Base-by-base conservation (phyloP, 2,797 vertebrate genomes). In the Sebastes cheni region DNA sequence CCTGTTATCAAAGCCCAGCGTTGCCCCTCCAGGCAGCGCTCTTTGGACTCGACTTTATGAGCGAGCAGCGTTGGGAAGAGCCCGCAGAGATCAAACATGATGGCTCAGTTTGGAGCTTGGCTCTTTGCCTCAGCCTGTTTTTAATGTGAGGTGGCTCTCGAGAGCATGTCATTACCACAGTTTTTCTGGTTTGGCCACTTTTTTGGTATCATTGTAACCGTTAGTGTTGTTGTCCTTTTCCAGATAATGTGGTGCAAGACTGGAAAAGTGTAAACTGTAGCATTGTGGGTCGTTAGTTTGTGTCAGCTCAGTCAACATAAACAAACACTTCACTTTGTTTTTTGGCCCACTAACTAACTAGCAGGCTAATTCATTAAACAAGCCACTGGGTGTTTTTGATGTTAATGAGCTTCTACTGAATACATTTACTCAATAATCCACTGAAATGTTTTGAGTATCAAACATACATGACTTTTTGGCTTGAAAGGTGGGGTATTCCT, bases 1-100 rank as follows among this genome's bases (percentile, higher is more conserved):
- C 77, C 80, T 91, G 85, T 83, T 86, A 91, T 94, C 84, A 88
- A 60, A 83, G 85, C 65, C 66, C 72, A 42, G 67, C 3, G 58
- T 77, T 4, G 25, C 23, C 77, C 90, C 87, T 88, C 69, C 79
- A 83, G 88, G 84, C 86, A 23, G 6, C 8, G 77, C 69, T 90
- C 74, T 84, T 75, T 88, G 86, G 89, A 75, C 82, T 83, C 18
- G 0, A 8, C 75, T 89, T 88, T 83, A 89, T 73, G 79, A 83
- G 78, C 8, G 78, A 70, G 76, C 52, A 6, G 77, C 6, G 58
- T 32, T 59, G 79, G 80, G 75, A 72, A 58, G 67, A 74, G 64
- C 69, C 75, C 2, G 29, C 80, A 54, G 77, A 85, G 84, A 88
- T 89, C 87, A 92, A 88, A 93, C 85, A 14, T 20, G 61, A 18